Evolutionary conservation across 2,888 invertebrate species (phyloP).

Genomic region (Sesia apiformis): DNA sequence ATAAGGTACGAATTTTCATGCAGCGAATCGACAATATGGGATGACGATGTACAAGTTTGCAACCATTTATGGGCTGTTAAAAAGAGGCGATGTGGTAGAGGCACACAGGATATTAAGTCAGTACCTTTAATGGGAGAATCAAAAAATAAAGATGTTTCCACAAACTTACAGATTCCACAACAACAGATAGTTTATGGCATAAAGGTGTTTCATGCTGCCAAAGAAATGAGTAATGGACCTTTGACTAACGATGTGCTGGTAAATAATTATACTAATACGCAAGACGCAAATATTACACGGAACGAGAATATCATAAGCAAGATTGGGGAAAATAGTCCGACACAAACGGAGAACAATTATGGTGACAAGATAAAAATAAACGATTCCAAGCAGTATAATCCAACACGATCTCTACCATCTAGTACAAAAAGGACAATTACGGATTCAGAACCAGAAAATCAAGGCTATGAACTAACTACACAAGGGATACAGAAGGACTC

Average conservation of each 20-base stretch:
- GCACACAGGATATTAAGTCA: slow-evolving; percentile 8
- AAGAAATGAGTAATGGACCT: too few species aligned
- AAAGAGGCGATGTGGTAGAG: slow-evolving; percentile 43
- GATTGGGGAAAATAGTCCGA: too few species aligned
- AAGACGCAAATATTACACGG: not conserved
- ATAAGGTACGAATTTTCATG: slow-evolving; percentile 83
- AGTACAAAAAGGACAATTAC: not conserved
- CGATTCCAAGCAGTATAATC: too few species aligned
- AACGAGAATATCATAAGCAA: not conserved
- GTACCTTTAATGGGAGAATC: not conserved
- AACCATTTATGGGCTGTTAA: slow-evolving; percentile 80
- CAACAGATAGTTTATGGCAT: not conserved
- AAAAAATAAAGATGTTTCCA: not conserved
- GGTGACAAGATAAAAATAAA: too few species aligned
- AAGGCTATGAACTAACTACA: not conserved
- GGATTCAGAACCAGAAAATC: not conserved
- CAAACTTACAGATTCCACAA: not conserved
- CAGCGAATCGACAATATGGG: slow-evolving; percentile 86
- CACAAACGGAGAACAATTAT: too few species aligned
- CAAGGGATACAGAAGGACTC: not conserved
- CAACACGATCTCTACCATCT: not conserved
- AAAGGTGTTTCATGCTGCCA: not conserved
- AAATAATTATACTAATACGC: not conserved
- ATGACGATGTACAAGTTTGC: slow-evolving; percentile 80
- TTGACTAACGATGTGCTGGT: not conserved